Conservation (phyloP, 2,113 vertebrate genomes). For the Anseranas semipalmata region DNA sequence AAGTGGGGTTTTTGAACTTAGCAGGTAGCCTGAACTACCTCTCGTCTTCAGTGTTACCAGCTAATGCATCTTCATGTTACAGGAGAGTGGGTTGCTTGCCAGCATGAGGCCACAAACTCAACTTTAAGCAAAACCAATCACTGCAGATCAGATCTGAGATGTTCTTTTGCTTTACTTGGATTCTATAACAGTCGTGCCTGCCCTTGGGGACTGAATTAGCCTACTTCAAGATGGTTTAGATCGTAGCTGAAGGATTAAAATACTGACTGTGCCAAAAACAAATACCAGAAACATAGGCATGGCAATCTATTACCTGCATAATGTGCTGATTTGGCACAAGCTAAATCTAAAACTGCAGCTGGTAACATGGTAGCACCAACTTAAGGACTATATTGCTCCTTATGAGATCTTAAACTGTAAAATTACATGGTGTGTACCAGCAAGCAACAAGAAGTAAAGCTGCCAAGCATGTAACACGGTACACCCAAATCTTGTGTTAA, state of each 20-base stretch:
- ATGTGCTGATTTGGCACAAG: background rate
- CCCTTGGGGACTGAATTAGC: background rate
- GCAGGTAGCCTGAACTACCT: background rate
- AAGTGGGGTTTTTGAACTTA: rapidly evolving
- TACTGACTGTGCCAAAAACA: background rate
- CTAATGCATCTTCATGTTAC: rapidly evolving
- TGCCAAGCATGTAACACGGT: rapidly evolving
- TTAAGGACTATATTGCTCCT: background rate
- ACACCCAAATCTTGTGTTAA: background rate
- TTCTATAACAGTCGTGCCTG: background rate
- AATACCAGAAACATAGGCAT: background rate
- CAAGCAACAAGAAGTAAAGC: background rate
- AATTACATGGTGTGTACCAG: background rate
- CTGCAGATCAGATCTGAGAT: background rate
- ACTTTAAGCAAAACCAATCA: background rate
- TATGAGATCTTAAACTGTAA: background rate
- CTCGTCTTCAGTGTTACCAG: background rate
- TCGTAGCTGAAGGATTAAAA: background rate
- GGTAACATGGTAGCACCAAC: background rate
- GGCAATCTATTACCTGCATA: background rate
- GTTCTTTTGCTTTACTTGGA: background rate
- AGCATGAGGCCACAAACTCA: background rate
- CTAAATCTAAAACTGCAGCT: background rate
- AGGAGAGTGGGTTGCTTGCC: background rate
- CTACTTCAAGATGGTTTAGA: background rate